Evolutionary conservation across 2,888 invertebrate genomes (phyloP).

Genomic region (Chorisops tibialis): DNA sequence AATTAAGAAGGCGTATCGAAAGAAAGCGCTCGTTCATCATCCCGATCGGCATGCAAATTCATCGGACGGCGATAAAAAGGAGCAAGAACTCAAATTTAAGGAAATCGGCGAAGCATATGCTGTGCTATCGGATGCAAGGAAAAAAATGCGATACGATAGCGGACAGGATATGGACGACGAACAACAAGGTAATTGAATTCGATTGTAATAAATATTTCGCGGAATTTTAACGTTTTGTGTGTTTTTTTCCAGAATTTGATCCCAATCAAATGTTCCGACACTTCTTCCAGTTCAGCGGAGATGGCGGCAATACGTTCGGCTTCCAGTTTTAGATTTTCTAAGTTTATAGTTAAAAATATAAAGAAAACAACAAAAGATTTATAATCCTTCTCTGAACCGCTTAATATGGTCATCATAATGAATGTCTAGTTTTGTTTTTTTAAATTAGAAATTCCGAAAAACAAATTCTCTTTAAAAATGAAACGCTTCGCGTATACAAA

Average conservation of each 20-base stretch:
- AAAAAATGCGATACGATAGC: conserved; percentile 84
- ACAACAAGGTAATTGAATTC: conserved; percentile 40
- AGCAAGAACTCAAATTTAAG: conserved; percentile 92
- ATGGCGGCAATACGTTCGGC: conserved; percentile 52
- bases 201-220: conserved; percentile 13
- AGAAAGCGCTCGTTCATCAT: conserved; percentile 80
- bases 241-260: conserved; percentile 66
- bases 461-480: too few species aligned
- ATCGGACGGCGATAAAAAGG: conserved; percentile 76
- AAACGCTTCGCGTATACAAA: too few species aligned
- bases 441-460: too few species aligned
- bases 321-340: conserved; percentile 44
- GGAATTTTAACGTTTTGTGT: conserved; percentile 38
- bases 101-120: conserved; percentile 96
- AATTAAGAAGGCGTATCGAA: conserved; percentile 86
- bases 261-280: conserved; percentile 81
- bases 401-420: too few species aligned
- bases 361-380: too few species aligned
- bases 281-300: conserved; percentile 66
- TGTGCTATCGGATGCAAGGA: conserved; percentile 85
- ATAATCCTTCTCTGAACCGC: too few species aligned
- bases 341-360: background rate
- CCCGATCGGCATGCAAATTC: conserved; percentile 92
- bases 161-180: conserved; percentile 84
- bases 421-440: too few species aligned